A percentile compares a stretch with the other conserved stretches of the same genome.
Conservation (phyloP, 2,888 invertebrate genomes). For the Chrysina gloriosa region DNA sequence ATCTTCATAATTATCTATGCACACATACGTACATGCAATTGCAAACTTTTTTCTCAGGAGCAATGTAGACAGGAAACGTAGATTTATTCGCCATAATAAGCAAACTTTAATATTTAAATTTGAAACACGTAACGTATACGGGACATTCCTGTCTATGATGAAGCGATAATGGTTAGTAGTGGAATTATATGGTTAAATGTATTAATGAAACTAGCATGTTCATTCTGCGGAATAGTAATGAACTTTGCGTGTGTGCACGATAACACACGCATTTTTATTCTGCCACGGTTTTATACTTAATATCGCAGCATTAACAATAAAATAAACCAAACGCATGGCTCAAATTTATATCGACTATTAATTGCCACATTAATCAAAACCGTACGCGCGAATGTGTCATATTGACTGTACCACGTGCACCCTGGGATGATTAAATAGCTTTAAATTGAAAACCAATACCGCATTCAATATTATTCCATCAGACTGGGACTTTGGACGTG, state of each 20-base stretch:
- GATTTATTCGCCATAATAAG: conserved; percentile 4
- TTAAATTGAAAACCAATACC: conserved; percentile 57
- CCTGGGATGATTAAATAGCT: conserved; percentile 54
- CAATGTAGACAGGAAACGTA: not conserved
- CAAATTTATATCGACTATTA: conserved; percentile 53
- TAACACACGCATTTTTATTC: conserved; percentile 29
- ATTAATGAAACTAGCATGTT: conserved; percentile 38
- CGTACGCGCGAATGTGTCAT: conserved; percentile 48
- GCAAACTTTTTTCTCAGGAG: not conserved
- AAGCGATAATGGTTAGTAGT: conserved; percentile 29
- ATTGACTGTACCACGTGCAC: conserved; percentile 49
- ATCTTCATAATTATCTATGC: not conserved
- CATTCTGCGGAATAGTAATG: conserved; percentile 21
- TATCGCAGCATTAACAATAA: conserved; percentile 44
- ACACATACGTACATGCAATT: not conserved
- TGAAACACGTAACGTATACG: conserved; percentile 13
- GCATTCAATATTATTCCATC: conserved; percentile 32
- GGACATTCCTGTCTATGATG: conserved; percentile 18
- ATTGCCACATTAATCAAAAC: conserved; percentile 53
- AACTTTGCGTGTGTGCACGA: conserved; percentile 32
- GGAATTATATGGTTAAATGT: conserved; percentile 37
- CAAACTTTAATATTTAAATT: conserved; percentile 31
- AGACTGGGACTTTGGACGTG: too few relatives aligned
- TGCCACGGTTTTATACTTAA: conserved; percentile 31
- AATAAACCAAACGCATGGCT: conserved; percentile 50